Base-by-base conservation (phyloP, 2,113 vertebrate species). In the Chunga burmeisteri region DNA sequence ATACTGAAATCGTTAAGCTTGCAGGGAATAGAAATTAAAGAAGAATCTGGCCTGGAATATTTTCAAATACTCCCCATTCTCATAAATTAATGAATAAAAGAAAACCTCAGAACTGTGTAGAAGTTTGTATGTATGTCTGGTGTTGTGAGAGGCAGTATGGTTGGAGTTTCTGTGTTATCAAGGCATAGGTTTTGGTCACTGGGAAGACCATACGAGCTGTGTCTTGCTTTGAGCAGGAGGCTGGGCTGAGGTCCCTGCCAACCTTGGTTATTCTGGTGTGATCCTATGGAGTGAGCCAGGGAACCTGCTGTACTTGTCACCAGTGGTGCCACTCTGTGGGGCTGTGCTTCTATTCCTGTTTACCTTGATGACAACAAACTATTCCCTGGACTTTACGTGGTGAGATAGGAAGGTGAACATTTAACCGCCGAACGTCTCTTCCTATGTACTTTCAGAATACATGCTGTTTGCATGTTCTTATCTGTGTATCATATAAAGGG, bases 121-220 rank as follows among this genome's bases (percentile, higher is more conserved):
- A 27, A 10, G 8, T 47, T 47, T 49, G 10, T 22, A 11, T 50
- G 10, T 22, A 11, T 50, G 25, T 32, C 6, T 65, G 36, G 7
- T 74, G 40, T 42, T 85, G n/a, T 2, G 2, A 36, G 22, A 74
- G 25, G 5, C 12, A 16, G 17, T 29, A 1, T 22, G 13, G 15
- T 26, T 75, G 70, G 38, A 17, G 10, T n/a, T 79, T 32, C 46
- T 16, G 34, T 46, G n/a, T n/a, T 2, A 2, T 8, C n/a, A 9
- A 10, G 38, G n/a, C 16, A 5, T 32, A 23, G 2, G 2, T 30
- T 36, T 81, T 0, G 4, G 19, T 38, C 8, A 2, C 1, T 20
- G 81, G 29, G 61, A 58, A 36, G 42, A 44, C 30, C 1, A 1
- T 7, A 2, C 0, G 2, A 7, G 5, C 18, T n/a, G 3, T 16